A percentile compares a stretch with the other conserved stretches of the same genome.
phyloP scores from a whole-genome alignment of 2,888 invertebrate genomes.

The Anarsia innoxiella region DNA sequence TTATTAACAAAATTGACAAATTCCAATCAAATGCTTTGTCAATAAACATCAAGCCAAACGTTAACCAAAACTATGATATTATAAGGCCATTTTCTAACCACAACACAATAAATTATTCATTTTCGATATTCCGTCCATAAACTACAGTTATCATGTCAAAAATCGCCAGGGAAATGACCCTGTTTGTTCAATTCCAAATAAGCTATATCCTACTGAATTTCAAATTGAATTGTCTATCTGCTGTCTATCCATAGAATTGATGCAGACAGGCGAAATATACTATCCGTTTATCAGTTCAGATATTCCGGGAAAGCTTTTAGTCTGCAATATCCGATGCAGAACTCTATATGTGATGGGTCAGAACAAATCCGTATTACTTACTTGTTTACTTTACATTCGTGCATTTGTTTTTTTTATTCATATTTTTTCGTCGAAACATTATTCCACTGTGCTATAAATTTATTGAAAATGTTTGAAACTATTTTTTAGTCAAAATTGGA shows the following conservation, averaged over 20 bases:
- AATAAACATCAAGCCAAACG: too few relatives aligned
- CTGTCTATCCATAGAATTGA: conserved; percentile 20
- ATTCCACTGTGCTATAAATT: too few relatives aligned
- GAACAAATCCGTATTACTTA: conserved; percentile 17
- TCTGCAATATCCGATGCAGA: conserved; percentile 39
- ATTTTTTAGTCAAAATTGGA: too few relatives aligned
- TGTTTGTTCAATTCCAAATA: not conserved
- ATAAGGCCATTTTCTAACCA: not conserved
- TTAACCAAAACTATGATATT: too few relatives aligned
- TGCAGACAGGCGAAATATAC: conserved; percentile 28
- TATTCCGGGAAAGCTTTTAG: conserved; percentile 51
- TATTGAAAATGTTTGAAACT: too few relatives aligned
- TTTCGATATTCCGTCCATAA: not conserved
- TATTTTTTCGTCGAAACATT: too few relatives aligned
- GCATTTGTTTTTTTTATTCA: too few relatives aligned
- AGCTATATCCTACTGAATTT: too few relatives aligned
- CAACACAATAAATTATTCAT: not conserved
- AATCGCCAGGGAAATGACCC: not conserved
- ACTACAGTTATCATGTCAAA: not conserved
- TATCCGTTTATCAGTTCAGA: conserved; percentile 24
- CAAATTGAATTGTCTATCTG: conserved; percentile 22
- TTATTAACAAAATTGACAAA: too few relatives aligned
- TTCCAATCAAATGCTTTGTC: too few relatives aligned
- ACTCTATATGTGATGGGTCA: conserved; percentile 24
- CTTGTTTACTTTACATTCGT: not conserved